A percentile compares a stretch with the other conserved stretches of the same genome.
These are phyloP conservation scores for Rhagium mordax DNA, from an alignment of 2,888 invertebrate species.

Conservation along the genomic window DNA sequence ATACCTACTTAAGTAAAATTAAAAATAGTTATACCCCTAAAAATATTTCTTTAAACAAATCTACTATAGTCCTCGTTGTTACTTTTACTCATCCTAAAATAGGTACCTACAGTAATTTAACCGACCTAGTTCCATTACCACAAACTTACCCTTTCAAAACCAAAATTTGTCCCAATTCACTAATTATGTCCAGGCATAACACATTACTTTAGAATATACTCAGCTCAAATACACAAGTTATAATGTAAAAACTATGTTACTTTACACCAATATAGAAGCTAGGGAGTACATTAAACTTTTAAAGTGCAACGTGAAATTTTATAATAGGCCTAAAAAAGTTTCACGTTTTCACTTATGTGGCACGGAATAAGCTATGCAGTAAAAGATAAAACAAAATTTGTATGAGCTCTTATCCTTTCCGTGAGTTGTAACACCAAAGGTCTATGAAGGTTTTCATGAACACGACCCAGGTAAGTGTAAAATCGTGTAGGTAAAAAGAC, in stretches of 20 bases:
- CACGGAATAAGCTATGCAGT: neutral
- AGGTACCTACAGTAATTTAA: no score
- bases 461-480: conserved; percentile 57
- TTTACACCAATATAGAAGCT: conserved; percentile 1
- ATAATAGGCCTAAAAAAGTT: conserved; percentile 15
- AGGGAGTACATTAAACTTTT: conserved; percentile 23
- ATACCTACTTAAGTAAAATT: no score
- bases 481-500: conserved; percentile 57
- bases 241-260: conserved; percentile 27
- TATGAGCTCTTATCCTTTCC: conserved; percentile 7
- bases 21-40: no score
- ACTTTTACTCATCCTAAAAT: no score
- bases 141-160: neutral
- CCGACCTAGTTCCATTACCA: neutral
- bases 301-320: conserved; percentile 20
- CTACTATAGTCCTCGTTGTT: no score
- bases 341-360: conserved; percentile 20
- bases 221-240: neutral
- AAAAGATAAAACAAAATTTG: conserved; percentile 30
- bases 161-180: neutral
- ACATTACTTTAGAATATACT: neutral
- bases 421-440: conserved; percentile 31
- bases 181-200: neutral
- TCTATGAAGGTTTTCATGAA: conserved; percentile 43
- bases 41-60: no score